These are phyloP conservation scores for Malurus melanocephalus DNA, from an alignment of 2,113 vertebrate genomes.

Conservation along the genomic window DNA sequence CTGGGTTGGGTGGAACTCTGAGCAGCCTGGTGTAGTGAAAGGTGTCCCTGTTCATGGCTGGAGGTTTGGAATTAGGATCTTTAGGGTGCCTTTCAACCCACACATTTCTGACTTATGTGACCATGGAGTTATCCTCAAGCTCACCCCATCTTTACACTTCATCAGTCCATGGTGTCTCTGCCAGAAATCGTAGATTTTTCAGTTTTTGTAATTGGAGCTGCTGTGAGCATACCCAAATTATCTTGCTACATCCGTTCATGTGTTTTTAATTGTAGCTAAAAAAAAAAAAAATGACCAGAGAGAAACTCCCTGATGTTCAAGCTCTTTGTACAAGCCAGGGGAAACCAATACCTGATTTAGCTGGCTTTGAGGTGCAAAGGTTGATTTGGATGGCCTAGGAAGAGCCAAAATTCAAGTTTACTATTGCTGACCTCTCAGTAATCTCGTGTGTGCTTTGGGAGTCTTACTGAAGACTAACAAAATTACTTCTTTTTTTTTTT, in stretches of 20 bases:
- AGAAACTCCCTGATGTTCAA: background rate
- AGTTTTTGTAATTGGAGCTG: background rate
- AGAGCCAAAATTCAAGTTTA: background rate
- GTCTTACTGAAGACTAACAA: background rate
- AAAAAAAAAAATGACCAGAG: background rate
- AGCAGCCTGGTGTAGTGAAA: background rate
- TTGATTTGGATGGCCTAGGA: background rate
- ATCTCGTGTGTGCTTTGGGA: background rate
- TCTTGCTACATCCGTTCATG: background rate
- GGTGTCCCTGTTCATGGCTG: background rate
- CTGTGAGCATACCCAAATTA: background rate
- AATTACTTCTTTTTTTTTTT: background rate
- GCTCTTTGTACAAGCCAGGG: background rate
- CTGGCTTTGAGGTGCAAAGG: background rate
- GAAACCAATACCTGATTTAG: background rate
- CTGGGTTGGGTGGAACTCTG: background rate
- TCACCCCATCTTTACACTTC: background rate
- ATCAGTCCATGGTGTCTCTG: background rate
- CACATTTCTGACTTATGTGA: background rate
- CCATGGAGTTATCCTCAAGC: background rate
- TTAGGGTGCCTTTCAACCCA: background rate
- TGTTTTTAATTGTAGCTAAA: background rate
- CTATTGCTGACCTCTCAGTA: background rate
- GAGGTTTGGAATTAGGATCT: background rate
- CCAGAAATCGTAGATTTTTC: background rate